Evolutionary conservation across 2,888 invertebrate genomes (phyloP), one percentile per base, ranked within the genome.

Genomic region (Holacanthella duospinosa): DNA sequence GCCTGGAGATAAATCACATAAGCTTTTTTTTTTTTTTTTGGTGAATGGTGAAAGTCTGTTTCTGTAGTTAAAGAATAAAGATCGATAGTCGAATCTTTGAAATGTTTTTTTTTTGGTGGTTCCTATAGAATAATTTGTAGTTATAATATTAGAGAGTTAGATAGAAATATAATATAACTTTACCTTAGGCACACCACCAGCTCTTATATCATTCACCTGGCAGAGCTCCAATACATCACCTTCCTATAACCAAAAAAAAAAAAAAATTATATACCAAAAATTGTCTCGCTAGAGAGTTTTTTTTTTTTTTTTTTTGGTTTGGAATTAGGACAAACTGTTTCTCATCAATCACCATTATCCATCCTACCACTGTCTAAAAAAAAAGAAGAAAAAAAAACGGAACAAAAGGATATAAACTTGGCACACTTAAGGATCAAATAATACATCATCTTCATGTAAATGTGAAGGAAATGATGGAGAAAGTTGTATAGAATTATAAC

Each of bases 151-250:
- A n/a, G n/a, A n/a, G n/a, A n/a, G n/a, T n/a, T n/a, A n/a, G n/a
- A n/a, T n/a, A n/a, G n/a, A n/a, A n/a, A n/a, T n/a, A n/a, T n/a
- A n/a, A 2, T 29, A 72, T 55, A 72, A 69, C 75, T 79, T 83
- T 79, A 92, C 92, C 85, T 89, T 92, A 58, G 96, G 95, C 74
- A 91, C 80, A 21, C 93, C 90, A 64, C 95, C 96, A 53, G 90
- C 88, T 75, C 96, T 82, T 74, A 96, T 89, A 79, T 96, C 96
- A 80, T 93, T 94, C 74, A 99, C 96, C 86, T 97, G 96, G 76
- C 95, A 95, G 75, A 97, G 81, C 79, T 99, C 99, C 75, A 99
- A 87, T 71, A 97, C 94, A 80, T 97, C 95, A 59, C 97, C 97
- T 77, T 99, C 99, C 94, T 96, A 81, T 21, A 81, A 83, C 77